phyloP scores from a whole-genome alignment of 2,888 invertebrate genomes.

The Metacarcinus magister region DNA sequence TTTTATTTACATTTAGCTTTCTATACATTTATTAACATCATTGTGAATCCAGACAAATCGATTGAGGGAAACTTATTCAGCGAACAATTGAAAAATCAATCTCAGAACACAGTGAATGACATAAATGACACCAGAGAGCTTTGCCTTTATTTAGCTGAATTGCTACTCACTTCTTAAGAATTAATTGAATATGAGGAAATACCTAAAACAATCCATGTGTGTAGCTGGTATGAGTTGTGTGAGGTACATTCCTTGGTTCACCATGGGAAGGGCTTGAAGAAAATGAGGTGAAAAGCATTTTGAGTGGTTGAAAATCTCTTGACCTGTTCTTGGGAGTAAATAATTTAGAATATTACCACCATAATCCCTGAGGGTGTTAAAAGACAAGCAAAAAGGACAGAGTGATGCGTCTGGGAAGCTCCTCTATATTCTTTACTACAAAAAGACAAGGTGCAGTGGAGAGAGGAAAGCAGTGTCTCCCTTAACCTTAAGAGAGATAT shows the following conservation, averaged over 20 bases:
- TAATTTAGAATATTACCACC: neutral
- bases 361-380: too few relatives aligned
- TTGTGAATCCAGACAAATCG: neutral
- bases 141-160: neutral
- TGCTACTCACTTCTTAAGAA: too few relatives aligned
- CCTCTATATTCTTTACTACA: too few relatives aligned
- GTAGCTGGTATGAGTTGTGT: neutral
- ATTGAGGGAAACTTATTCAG: neutral
- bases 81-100: too few relatives aligned
- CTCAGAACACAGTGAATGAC: neutral
- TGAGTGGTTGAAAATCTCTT: neutral
- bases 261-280: neutral
- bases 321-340: neutral
- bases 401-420: too few relatives aligned
- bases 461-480: too few relatives aligned
- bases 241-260: neutral
- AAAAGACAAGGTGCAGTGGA: too few relatives aligned
- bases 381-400: too few relatives aligned
- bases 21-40: neutral
- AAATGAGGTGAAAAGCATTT: neutral
- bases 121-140: neutral
- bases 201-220: neutral
- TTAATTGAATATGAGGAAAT: too few relatives aligned
- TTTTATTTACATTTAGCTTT: neutral
- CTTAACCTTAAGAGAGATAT: too few relatives aligned